Evolutionary conservation across 2,888 invertebrate genomes (phyloP).

Genomic region (Antitype chi): DNA sequence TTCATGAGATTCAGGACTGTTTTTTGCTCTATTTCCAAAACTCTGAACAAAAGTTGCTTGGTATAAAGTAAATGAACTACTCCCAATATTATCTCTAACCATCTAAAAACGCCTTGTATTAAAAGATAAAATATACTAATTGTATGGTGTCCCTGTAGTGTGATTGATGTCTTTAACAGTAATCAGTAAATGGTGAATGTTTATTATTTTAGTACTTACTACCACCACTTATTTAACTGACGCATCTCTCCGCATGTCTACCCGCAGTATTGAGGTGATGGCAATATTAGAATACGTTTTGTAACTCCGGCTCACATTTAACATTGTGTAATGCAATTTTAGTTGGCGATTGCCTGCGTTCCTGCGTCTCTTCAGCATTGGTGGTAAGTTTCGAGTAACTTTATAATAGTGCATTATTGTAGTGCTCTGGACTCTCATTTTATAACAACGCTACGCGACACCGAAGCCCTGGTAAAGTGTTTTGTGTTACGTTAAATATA

Average conservation of each 20-base stretch:
- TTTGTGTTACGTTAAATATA: conserved; percentile 68
- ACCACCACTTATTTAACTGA: conserved; percentile 41
- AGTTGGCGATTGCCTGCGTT: conserved; percentile 78
- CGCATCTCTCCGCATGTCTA: conserved; percentile 54
- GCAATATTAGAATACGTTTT: conserved; percentile 51
- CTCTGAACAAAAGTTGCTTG: not conserved
- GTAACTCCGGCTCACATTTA: conserved; percentile 53
- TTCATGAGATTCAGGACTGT: not conserved
- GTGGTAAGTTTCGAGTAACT: conserved; percentile 87
- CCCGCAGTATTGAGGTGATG: conserved; percentile 63
- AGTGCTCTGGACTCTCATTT: conserved; percentile 72
- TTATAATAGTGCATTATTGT: conserved; percentile 83
- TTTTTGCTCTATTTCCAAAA: conserved; percentile 6
- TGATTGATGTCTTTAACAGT: conserved; percentile 13
- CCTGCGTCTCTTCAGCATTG: conserved; percentile 61
- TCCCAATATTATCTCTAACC: not conserved
- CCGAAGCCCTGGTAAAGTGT: conserved; percentile 72
- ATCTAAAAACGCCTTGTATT: not conserved
- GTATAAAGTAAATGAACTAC: conserved; percentile 19
- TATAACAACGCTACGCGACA: conserved; percentile 64
- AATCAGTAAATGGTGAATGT: conserved; percentile 36
- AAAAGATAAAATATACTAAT: not conserved
- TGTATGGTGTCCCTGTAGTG: conserved; percentile 14
- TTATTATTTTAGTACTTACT: conserved; percentile 33
- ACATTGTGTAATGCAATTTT: conserved; percentile 76